A percentile compares a stretch with the other conserved stretches of the same genome.
Evolutionary conservation across 2,888 invertebrate species (phyloP).

Genomic region (Trachelus iudaicus): DNA sequence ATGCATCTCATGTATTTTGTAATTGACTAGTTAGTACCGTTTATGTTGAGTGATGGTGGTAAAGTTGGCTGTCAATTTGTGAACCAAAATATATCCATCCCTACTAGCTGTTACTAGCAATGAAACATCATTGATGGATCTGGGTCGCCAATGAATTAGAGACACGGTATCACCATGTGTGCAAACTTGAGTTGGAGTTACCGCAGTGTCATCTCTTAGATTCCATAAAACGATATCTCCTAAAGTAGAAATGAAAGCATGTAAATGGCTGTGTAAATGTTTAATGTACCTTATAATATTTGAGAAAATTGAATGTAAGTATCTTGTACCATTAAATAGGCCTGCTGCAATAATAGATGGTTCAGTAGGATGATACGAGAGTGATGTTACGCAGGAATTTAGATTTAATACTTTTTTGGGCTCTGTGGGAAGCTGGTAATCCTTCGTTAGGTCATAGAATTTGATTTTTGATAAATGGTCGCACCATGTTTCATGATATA

Average conservation of each 20-base stretch:
- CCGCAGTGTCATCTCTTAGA: constrained; percentile 47
- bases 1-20: neutral
- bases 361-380: constrained; percentile 67
- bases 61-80: constrained; percentile 53
- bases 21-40: constrained; percentile 34
- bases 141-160: constrained; percentile 53
- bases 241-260: constrained; percentile 23
- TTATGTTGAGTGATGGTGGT: constrained; percentile 44
- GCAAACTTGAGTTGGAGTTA: constrained; percentile 48
- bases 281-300: neutral
- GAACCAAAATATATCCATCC: constrained; percentile 56
- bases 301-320: neutral
- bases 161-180: constrained; percentile 55
- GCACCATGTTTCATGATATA: constrained; percentile 57
- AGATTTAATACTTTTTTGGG: constrained; percentile 49
- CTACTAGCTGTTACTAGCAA: constrained; percentile 52
- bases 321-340: constrained; percentile 52
- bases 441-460: constrained; percentile 51
- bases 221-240: constrained; percentile 62
- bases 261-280: neutral
- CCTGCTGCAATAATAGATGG: constrained; percentile 68
- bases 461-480: constrained; percentile 55
- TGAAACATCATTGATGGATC: constrained; percentile 47
- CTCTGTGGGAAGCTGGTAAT: constrained; percentile 42
- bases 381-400: constrained; percentile 64